Conservation (phyloP, 2,888 invertebrate species). For the Agrilus cyanescens region DNA sequence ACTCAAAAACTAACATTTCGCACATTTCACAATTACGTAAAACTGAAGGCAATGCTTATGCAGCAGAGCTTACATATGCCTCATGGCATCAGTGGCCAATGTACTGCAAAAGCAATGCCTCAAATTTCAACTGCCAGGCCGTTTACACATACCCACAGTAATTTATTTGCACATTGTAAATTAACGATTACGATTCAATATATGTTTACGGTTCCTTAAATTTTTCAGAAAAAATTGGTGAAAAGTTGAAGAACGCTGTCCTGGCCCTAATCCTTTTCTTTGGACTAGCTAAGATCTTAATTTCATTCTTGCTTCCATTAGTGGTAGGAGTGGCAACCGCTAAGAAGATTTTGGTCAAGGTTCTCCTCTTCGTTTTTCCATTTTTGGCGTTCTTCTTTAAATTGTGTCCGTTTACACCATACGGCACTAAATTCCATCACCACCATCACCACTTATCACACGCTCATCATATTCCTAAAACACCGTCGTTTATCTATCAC, state of each 20-base stretch:
- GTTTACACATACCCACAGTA: no score
- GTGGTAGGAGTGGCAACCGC: conserved; percentile 71
- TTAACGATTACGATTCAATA: no score
- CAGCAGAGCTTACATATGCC: no score
- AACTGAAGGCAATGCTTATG: no score
- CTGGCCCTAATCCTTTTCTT: conserved; percentile 65
- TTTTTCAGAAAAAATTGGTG: conserved; percentile 62
- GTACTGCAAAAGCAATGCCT: no score
- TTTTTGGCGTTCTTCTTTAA: conserved; percentile 74
- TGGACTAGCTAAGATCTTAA: conserved; percentile 67
- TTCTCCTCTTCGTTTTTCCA: conserved; percentile 71
- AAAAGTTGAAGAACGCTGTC: conserved; percentile 58
- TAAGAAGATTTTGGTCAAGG: conserved; percentile 70
- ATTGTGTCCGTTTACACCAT: conserved; percentile 61
- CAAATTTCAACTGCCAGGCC: no score
- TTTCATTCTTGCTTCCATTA: conserved; percentile 67
- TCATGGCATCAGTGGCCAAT: no score
- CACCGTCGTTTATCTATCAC: conserved; percentile 19
- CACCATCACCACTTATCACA: conserved; percentile 73
- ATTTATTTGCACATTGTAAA: no score
- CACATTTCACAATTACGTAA: no score
- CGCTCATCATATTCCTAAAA: conserved; percentile 49
- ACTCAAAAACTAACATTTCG: no score
- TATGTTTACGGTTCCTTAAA: conserved; percentile 11
- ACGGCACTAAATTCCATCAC: conserved; percentile 66